phyloP scores from a whole-genome alignment of 1,140 invertebrate genomes.

The Brachionus koreanus region DNA sequence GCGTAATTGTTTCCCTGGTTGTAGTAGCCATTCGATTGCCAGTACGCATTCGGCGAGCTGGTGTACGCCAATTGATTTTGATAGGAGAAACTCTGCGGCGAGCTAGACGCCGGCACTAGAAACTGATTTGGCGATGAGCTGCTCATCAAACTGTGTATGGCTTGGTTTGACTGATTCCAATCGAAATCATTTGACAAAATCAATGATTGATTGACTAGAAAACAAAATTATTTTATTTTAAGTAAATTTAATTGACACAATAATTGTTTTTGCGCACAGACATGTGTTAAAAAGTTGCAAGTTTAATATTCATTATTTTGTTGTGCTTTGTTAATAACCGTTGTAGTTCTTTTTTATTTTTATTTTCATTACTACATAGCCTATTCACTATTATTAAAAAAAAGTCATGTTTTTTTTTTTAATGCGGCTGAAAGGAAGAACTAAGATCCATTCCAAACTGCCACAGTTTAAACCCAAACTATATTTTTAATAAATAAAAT shows the following conservation, averaged over 20 bases:
- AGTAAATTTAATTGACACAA: too few relatives aligned
- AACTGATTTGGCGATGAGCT: not conserved
- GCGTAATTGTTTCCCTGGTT: not conserved
- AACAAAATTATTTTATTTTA: not conserved
- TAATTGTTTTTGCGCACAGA: too few relatives aligned
- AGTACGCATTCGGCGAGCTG: not conserved
- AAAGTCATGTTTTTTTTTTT: too few relatives aligned
- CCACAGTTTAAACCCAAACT: too few relatives aligned
- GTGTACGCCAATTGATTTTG: not conserved
- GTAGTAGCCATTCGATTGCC: slow-evolving; percentile 13
- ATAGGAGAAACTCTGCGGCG: not conserved
- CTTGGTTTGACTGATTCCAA: slow-evolving; percentile 15
- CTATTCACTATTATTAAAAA: too few relatives aligned
- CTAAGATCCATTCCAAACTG: too few relatives aligned
- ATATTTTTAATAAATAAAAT: too few relatives aligned
- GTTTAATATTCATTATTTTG: not conserved
- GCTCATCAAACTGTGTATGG: not conserved
- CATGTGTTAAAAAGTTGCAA: too few relatives aligned
- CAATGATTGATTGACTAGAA: not conserved
- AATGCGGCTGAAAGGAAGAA: too few relatives aligned
- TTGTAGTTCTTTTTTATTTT: too few relatives aligned
- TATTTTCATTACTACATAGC: too few relatives aligned
- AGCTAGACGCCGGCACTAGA: not conserved
- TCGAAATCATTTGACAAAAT: not conserved
- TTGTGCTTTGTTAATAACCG: too few relatives aligned